Evolutionary conservation across 2,888 invertebrate species (phyloP), one percentile per base, ranked within the genome.

Genomic region (Plebejus argus): DNA sequence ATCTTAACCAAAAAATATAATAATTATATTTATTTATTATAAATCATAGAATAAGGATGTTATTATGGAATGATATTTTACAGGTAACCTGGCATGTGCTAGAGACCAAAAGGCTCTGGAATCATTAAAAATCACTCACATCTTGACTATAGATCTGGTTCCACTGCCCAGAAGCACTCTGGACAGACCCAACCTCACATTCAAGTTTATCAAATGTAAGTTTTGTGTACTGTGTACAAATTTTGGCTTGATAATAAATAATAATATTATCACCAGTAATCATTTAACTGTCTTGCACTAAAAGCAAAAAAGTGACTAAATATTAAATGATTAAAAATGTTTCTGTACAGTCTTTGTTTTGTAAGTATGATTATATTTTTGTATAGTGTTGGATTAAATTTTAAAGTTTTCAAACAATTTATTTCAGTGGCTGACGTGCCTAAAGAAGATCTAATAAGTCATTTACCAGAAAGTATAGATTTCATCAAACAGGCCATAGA

Each of bases 131-230:
- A 96, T 98, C 79, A 96, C 95, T 1, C 96, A 97, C 86, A 96
- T 98, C 82, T 91, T 98, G 74, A 98, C 98, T 0, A 95, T 98
- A 79, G 98, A 98, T 86, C 96, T 97, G 18, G 97, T 98, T 84
- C 98, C 98, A 0, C 89, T 98, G 82, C 98, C 98, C 0, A 92
- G 96, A 82, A 96, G 96, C 80, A 96, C 98, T 78, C 93, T 96
- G 58, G 96, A 96, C 82, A 90, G 96, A 58, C 95, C 84, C 6
- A 95, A 96, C 81, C 89, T 98, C 39, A 95, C 91, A 70, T 95
- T 96, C 70, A 97, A 97, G 88, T 98, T 95, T 88, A 95, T 98
- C 78, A 97, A 97, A 88, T 94, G 96, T 96, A 89, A 91, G 94
- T 88, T 75, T 61, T 39, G 33, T 49, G 23, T 23, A 35, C 3